Evolutionary conservation across 92 coral and sea anemone species (phyloP).

Genomic region (Epizoanthus scotinus): DNA sequence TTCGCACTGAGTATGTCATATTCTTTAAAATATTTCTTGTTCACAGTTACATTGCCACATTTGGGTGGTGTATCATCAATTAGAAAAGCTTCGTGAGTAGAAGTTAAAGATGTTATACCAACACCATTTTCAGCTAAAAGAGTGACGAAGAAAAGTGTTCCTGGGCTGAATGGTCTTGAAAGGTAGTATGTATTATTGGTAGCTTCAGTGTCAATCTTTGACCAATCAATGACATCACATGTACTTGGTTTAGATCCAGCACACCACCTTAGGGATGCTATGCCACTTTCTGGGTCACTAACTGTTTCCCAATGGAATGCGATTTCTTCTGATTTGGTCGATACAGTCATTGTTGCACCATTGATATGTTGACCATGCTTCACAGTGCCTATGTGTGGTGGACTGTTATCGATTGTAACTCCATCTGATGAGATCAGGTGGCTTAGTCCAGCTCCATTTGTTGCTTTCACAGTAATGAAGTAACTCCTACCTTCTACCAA

Average conservation of each 20-base stretch:
- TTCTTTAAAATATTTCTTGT: constrained; percentile 44
- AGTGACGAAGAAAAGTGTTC: constrained; percentile 52
- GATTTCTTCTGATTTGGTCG: constrained; percentile 27
- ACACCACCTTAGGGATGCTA: constrained; percentile 50
- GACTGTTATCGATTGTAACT: constrained; percentile 61
- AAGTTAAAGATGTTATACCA: constrained; percentile 45
- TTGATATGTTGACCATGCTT: constrained; percentile 55
- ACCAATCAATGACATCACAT: constrained; percentile 52
- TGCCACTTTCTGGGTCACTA: constrained; percentile 56
- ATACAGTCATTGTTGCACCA: constrained; percentile 41
- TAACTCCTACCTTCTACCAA: constrained; percentile 63
- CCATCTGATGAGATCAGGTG: constrained; percentile 36
- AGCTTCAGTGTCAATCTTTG: constrained; percentile 21
- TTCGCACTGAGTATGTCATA: constrained; percentile 48
- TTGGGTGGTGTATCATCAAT: constrained; percentile 71
- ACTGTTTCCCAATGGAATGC: constrained; percentile 54
- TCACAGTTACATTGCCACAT: constrained; percentile 52
- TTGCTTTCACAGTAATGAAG: constrained; percentile 48
- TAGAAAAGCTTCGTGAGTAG: constrained; percentile 43
- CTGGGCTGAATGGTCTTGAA: constrained; percentile 52
- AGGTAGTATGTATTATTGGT: constrained; percentile 26
- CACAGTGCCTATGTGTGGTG: constrained; percentile 65
- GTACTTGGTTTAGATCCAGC: constrained; percentile 47
- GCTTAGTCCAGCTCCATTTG: constrained; percentile 73
- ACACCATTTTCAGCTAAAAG: constrained; percentile 63